phyloP scores from a whole-genome alignment of 2,888 invertebrate genomes.

The Gastrophysa polygoni region DNA sequence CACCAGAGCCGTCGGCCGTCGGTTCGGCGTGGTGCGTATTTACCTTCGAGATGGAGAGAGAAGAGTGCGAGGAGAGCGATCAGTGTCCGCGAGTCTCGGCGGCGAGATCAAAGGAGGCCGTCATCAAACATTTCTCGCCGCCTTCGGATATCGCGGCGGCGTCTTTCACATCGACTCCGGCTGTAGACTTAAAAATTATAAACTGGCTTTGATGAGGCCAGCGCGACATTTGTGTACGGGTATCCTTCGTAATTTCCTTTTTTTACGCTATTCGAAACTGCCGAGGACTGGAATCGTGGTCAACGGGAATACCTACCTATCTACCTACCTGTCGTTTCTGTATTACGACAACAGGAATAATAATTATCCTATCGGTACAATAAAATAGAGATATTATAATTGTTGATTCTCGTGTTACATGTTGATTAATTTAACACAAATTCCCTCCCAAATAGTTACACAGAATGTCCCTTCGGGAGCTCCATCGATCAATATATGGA shows the following conservation, averaged over 20 bases:
- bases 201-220: slow-evolving; percentile 45
- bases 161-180: slow-evolving; percentile 32
- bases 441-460: no score
- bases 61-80: slow-evolving; percentile 17
- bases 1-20: neutral
- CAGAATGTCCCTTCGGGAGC: no score
- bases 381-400: no score
- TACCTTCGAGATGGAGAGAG: slow-evolving; percentile 17
- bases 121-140: slow-evolving; percentile 37
- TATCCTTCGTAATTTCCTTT: slow-evolving; percentile 31
- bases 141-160: slow-evolving; percentile 30
- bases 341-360: no score
- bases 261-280: slow-evolving; percentile 21
- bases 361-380: no score
- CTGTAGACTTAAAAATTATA: slow-evolving; percentile 45
- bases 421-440: no score
- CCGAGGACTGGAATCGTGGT: neutral
- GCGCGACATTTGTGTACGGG: slow-evolving; percentile 41
- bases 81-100: slow-evolving; percentile 24
- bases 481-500: no score
- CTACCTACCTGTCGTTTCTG: no score
- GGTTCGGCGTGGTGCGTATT: slow-evolving; percentile 7
- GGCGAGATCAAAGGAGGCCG: slow-evolving; percentile 39
- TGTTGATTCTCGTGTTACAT: no score
- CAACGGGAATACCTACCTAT: no score